Evolutionary conservation across 2,797 vertebrate genomes (phyloP), one percentile per base, ranked within the genome.

Genomic region (Enteromius trimaculatus): DNA sequence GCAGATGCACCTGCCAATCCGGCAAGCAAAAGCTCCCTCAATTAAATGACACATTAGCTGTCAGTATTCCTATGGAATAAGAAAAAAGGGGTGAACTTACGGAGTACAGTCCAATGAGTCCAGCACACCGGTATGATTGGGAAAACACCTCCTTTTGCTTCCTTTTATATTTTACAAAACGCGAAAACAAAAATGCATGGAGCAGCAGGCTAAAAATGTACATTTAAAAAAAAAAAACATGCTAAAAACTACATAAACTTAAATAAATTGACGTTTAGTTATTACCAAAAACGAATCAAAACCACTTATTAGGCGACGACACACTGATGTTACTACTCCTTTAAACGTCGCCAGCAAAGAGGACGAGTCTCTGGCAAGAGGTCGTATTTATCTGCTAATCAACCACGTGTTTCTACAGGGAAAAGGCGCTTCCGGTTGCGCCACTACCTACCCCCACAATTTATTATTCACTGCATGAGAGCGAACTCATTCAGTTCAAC

Each of bases 361-460:
- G 88, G 88, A 10, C 0, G 0, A 82, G 11, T 42, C 23, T 51
- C 0, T 64, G n/a, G 6, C 79, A 78, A 13, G 81, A 4, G 84
- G 78, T 81, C 29, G 83, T 3, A 89, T 92, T 92, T 93, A 94
- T 92, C 0, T 14, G 83, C 9, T 91, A 6, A 88, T 85, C 79
- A 87, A 93, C 91, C 93, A 94, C 93, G 93, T 94, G 93, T 74
- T 87, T 85, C 51, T 83, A 83, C 44, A 71, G 81, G 70, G 1
- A n/a, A 6, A 44, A 44, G 75, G 26, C 53, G 55, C 91, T 92
- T 94, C 93, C 93, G 91, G 92, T 62, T 91, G 74, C 55, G 51
- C 0, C 9, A 17, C 13, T 7, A 44, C 49, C 21, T 7, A 14
- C 37, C n/a, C 3, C n/a, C 14, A 7, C 17, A 34, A n/a, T 13